Percentiles rank a stretch among this genome's conserved stretches.
phyloP scores from a whole-genome alignment of 2,888 invertebrate genomes.

The Craniophora ligustri region DNA sequence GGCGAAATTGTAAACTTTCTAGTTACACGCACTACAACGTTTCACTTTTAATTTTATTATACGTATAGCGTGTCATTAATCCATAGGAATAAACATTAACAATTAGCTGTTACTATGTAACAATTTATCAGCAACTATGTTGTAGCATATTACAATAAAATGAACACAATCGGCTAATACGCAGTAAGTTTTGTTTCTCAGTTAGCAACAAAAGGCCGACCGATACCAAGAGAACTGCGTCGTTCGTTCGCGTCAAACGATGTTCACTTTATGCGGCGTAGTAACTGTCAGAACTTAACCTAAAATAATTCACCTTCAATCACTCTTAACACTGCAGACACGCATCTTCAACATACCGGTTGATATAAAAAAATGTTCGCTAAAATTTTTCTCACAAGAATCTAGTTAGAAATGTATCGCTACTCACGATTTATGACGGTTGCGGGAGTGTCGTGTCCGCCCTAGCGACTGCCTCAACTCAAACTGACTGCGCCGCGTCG shows the following conservation, averaged over 20 bases:
- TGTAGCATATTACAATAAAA: constrained; percentile 49
- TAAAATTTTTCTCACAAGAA: constrained; percentile 66
- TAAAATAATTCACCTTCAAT: constrained; percentile 64
- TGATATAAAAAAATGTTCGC: constrained; percentile 29
- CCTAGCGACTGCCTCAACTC: constrained; percentile 70
- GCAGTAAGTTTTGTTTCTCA: constrained; percentile 74
- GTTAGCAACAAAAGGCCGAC: constrained; percentile 84
- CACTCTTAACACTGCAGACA: constrained; percentile 30
- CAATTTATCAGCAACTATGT: constrained; percentile 54
- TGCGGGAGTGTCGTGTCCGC: constrained; percentile 67
- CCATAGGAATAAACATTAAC: constrained; percentile 14
- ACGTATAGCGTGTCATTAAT: constrained; percentile 53
- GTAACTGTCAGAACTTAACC: constrained; percentile 77
- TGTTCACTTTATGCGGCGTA: constrained; percentile 77
- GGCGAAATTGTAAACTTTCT: constrained; percentile 15
- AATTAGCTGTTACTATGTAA: constrained; percentile 30
- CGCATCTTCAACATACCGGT: constrained; percentile 46
- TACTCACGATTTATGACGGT: constrained; percentile 72
- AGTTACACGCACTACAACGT: constrained; percentile 13
- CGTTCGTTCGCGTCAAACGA: constrained; percentile 67
- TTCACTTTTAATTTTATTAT: not conserved
- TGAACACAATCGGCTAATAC: constrained; percentile 64
- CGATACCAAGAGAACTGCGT: constrained; percentile 78
- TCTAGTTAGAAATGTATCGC: constrained; percentile 48
- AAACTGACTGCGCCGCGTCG: constrained; percentile 71